Base-by-base conservation (phyloP, 2,113 vertebrate species). In the Corvus moneduloides region DNA sequence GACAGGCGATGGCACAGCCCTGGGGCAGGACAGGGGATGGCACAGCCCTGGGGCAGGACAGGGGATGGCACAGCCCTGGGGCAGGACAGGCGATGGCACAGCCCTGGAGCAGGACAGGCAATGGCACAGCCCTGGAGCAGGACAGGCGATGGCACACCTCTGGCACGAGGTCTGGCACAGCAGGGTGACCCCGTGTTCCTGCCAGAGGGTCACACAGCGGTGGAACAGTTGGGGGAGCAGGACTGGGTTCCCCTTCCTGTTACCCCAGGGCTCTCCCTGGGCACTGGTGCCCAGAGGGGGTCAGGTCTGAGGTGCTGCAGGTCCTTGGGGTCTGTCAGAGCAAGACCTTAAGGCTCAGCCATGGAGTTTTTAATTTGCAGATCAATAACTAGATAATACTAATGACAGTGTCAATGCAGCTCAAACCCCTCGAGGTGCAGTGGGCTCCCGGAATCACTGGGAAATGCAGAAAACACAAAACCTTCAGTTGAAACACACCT, bases 401-500 rank as follows among this genome's bases (percentile, higher is more conserved):
- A 33, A 80, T 11, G 64, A 20, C 8, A 54, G 51, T 22, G 51
- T 84, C 68, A 0, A 17, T 94, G 93, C 76, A 67, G 51, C 49
- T 19, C 14, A 27, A 83, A 16, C 21, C 76, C 68, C 83, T n/a
- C 2, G 24, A 7, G 46, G 49, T 2, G 62, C 30, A 2, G 33
- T 1, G 49, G 56, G 68, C 63, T 49, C 7, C 1, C 30, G 11
- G n/a, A 46, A 11, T 4, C 18, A 14, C 51, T 49, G 69, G 66
- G 79, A 55, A 37, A 48, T 0, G 22, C 75, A 62, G 27, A 17
- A n/a, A 85, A 14, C 19, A 4, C 39, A 28, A 22, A 80, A 44
- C 10, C 75, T 12, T 24, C 0, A 2, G 18, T 0, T 16, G 46
- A 14, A 58, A n/a, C 1, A 1, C 43, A 11, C 39, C 35, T 64